Base-by-base conservation (phyloP, 2,797 vertebrate genomes). In the Malacoctenus gilli region DNA sequence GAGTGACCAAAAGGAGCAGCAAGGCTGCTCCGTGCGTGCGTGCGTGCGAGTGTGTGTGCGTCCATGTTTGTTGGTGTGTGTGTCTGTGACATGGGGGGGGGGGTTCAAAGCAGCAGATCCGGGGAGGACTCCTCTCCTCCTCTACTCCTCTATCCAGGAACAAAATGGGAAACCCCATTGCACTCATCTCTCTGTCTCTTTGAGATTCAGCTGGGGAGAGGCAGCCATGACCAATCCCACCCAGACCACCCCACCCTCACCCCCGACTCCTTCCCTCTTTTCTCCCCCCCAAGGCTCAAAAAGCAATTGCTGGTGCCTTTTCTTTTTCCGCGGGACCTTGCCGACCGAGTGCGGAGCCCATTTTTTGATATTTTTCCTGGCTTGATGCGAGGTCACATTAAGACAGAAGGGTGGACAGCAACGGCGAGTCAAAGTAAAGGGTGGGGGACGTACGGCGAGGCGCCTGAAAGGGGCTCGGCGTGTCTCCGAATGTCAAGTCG, bases 401-500 rank as follows among this genome's bases (percentile, higher is more conserved):
- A 59, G 48, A 72, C 53, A 51, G 51, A 48, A 12, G 25, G 55
- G 10, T 37, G 34, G 46, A 50, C 38, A 40, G 4, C 18, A 49
- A 13, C 25, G 38, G 25, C 43, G 59, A 61, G 51, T 56, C 57
- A 59, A 73, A 67, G 51, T 59, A 72, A 62, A 71, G 50, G 37
- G 41, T 23, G 73, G 47, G 55, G 70, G 66, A 73, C 58, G 31
- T 57, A 67, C 63, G 74, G 32, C 0, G 1, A 19, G 38, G 60
- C n/a, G 52, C 64, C 69, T 68, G 52, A 79, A 84, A 73, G 48
- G 41, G 62, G 58, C 56, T 64, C 31, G 57, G 51, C 54, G 48
- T n/a, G 19, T 65, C 68, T 66, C 46, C 46, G 65, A 82, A 81
- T 84, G 71, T 86, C 83, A 83, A 75, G 63, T 42, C 47, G 34